Conservation (phyloP, 2,888 invertebrate species). For the Heliconius aoede region DNA sequence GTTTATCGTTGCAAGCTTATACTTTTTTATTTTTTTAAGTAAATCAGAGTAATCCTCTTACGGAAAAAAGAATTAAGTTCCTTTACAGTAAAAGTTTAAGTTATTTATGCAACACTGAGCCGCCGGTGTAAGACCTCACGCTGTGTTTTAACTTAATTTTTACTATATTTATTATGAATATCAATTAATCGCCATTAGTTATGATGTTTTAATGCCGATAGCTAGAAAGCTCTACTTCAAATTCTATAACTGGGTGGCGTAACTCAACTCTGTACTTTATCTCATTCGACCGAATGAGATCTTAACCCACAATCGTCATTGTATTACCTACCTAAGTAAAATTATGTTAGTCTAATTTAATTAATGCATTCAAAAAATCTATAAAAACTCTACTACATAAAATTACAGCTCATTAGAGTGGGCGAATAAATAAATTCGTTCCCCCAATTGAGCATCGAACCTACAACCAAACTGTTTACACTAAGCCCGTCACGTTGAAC, state of each 20-base stretch:
- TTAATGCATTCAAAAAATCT: not conserved
- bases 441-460: too few species aligned
- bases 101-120: not conserved
- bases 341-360: not conserved
- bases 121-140: conserved; percentile 11
- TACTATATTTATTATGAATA: not conserved
- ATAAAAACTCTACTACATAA: not conserved
- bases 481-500: too few species aligned
- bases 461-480: too few species aligned
- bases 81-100: too few species aligned
- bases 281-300: not conserved
- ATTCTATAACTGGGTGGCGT: not conserved
- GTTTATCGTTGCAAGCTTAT: too few species aligned
- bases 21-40: too few species aligned
- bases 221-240: not conserved
- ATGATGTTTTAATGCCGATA: not conserved
- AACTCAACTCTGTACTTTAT: too few species aligned
- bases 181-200: conserved; percentile 4
- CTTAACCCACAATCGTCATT: not conserved
- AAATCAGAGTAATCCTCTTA: too few species aligned
- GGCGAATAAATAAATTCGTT: too few species aligned
- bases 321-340: too few species aligned
- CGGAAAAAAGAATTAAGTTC: too few species aligned
- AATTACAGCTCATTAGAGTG: too few species aligned
- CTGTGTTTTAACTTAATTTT: conserved; percentile 18